These are phyloP conservation scores for Cynodonichthys magdalenae DNA, from an alignment of 2,797 vertebrate species.

Conservation along the genomic window DNA sequence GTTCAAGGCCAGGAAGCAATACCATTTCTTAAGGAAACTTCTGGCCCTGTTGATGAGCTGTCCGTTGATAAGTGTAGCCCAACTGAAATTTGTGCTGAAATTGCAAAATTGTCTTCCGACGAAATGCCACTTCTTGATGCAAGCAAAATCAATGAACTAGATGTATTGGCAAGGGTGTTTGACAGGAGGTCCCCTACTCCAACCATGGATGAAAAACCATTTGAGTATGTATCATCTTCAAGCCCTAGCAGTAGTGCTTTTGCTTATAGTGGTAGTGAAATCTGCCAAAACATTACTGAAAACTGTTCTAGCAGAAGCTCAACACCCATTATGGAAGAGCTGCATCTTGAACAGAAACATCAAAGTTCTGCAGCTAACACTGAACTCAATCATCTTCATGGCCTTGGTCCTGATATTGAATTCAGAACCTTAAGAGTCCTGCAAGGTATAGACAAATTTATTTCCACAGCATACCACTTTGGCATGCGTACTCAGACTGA, in stretches of 20 bases:
- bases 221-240: slow-evolving; percentile 14
- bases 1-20: slow-evolving; percentile 20
- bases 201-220: slow-evolving; percentile 72
- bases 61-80: neutral
- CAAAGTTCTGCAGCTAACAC: neutral
- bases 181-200: slow-evolving; percentile 68
- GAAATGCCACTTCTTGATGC: slow-evolving; percentile 24
- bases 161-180: slow-evolving; percentile 13
- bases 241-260: slow-evolving; percentile 5
- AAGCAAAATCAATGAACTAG: slow-evolving; percentile 21
- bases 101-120: neutral
- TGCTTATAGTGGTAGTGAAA: slow-evolving; percentile 14
- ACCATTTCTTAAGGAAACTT: slow-evolving; percentile 23
- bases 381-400: neutral
- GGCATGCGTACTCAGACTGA: slow-evolving; percentile 13
- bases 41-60: neutral
- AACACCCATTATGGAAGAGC: slow-evolving; percentile 23
- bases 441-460: slow-evolving; percentile 32
- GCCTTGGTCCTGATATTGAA: slow-evolving; percentile 42
- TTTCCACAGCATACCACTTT: slow-evolving; percentile 22
- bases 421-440: slow-evolving; percentile 50
- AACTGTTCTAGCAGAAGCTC: slow-evolving; percentile 15
- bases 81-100: slow-evolving; percentile 15
- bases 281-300: neutral
- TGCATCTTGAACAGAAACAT: slow-evolving; percentile 13